Percentiles rank a stretch among this genome's conserved stretches.
Evolutionary conservation across 2,113 vertebrate species (phyloP).

Genomic region (Benitochromis conjunctus): DNA sequence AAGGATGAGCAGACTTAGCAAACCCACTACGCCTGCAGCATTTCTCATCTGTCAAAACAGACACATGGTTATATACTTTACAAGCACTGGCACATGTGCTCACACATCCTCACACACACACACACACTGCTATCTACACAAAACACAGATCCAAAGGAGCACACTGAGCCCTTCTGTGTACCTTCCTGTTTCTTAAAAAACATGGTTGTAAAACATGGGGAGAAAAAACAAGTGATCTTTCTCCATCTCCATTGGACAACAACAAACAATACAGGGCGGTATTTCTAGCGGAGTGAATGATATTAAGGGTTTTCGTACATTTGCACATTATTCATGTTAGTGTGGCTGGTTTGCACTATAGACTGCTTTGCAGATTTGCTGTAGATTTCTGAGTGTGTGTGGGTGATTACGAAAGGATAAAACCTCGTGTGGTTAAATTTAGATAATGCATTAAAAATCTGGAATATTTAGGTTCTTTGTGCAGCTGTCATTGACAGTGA

Average conservation of each 20-base stretch:
- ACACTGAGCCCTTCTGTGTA: neutral
- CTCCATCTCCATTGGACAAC: neutral
- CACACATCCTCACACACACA: neutral
- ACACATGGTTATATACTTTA: neutral
- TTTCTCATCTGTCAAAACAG: constrained; percentile 3
- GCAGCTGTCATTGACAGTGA: neutral
- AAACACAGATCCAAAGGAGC: neutral
- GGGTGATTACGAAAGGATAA: neutral
- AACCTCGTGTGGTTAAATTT: neutral
- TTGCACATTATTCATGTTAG: neutral
- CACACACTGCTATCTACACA: neutral
- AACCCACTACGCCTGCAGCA: neutral
- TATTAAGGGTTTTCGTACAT: neutral
- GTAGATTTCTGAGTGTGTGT: neutral
- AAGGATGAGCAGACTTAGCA: neutral
- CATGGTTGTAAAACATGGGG: neutral
- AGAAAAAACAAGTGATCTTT: neutral
- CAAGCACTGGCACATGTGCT: neutral
- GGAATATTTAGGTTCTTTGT: neutral
- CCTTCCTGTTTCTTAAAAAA: neutral
- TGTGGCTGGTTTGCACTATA: neutral
- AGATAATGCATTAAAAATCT: neutral
- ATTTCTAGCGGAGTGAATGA: neutral
- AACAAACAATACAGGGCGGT: neutral
- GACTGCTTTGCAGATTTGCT: neutral